Conservation (phyloP, 1,140 invertebrate species). For the Sminthurides bifidus region DNA sequence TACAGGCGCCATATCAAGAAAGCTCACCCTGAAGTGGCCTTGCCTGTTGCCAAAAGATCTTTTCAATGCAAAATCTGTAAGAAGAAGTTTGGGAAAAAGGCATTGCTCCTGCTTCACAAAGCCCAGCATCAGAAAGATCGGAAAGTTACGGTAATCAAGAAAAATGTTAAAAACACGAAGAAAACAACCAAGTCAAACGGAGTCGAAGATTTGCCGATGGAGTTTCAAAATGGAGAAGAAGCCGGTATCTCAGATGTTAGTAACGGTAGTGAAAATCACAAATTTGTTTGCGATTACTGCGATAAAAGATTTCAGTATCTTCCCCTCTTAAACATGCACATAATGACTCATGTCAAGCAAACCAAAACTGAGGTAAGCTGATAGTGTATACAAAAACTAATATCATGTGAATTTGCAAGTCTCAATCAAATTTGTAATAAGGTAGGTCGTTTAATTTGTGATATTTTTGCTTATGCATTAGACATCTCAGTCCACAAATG, state of each 20-base stretch:
- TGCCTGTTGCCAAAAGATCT: neutral
- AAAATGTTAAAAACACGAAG: neutral
- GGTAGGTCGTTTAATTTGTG: too few relatives aligned
- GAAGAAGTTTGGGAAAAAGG: conserved; percentile 4
- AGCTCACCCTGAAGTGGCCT: conserved; percentile 6
- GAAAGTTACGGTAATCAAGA: neutral
- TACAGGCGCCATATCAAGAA: conserved; percentile 16
- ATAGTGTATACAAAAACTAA: too few relatives aligned
- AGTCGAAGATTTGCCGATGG: neutral
- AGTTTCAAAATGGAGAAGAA: neutral
- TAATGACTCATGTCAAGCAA: neutral
- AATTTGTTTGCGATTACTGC: neutral
- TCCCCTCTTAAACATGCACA: neutral
- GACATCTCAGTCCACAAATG: too few relatives aligned
- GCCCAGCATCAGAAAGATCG: too few relatives aligned
- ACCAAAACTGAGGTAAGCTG: conserved; percentile 1
- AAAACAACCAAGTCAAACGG: neutral
- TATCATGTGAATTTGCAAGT: too few relatives aligned
- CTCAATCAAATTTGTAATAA: too few relatives aligned
- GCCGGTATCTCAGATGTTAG: neutral
- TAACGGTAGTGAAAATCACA: too few relatives aligned
- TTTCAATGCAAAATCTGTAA: conserved; percentile 5
- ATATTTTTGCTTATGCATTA: too few relatives aligned
- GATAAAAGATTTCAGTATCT: neutral
- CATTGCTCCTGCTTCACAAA: conserved; percentile 4